These are phyloP conservation scores for Elymnias hypermnestra DNA, from an alignment of 1,140 invertebrate species.

Conservation along the genomic window DNA sequence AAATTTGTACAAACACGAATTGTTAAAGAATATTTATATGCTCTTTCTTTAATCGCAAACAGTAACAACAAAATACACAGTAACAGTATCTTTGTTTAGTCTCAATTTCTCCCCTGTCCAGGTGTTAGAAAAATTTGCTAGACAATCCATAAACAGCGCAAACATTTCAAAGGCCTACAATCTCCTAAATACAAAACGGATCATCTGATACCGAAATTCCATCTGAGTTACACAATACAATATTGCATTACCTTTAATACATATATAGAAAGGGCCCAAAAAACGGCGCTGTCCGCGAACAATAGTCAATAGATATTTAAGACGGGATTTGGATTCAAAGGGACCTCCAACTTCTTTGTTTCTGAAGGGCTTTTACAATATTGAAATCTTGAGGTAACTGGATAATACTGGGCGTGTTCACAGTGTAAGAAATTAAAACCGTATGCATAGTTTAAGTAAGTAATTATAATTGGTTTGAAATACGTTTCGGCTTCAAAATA, in stretches of 20 bases:
- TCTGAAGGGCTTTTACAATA: conserved; percentile 60
- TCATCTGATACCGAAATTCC: conserved; percentile 42
- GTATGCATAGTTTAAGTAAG: not conserved
- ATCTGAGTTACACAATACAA: conserved; percentile 42
- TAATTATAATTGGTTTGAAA: not conserved
- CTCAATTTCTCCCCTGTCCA: no score
- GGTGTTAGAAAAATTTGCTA: conserved; percentile 15
- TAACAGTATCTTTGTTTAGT: no score
- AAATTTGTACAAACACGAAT: no score
- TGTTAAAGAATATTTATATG: no score
- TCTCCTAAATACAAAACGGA: conserved; percentile 32
- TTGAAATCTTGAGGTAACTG: conserved; percentile 49
- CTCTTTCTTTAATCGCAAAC: no score
- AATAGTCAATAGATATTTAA: conserved; percentile 65
- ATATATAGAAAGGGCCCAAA: conserved; percentile 36
- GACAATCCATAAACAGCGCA: conserved; percentile 15
- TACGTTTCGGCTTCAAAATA: not conserved
- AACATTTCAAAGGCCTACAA: conserved; percentile 24
- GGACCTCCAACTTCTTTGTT: conserved; percentile 54
- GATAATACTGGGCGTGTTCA: conserved; percentile 26
- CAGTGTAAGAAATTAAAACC: conserved; percentile 21
- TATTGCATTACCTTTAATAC: conserved; percentile 58
- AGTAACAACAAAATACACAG: no score
- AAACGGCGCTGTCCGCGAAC: conserved; percentile 44
- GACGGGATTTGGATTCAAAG: conserved; percentile 69